Base-by-base conservation (phyloP, 2,888 invertebrate genomes). In the Bellardia bayeri region DNA sequence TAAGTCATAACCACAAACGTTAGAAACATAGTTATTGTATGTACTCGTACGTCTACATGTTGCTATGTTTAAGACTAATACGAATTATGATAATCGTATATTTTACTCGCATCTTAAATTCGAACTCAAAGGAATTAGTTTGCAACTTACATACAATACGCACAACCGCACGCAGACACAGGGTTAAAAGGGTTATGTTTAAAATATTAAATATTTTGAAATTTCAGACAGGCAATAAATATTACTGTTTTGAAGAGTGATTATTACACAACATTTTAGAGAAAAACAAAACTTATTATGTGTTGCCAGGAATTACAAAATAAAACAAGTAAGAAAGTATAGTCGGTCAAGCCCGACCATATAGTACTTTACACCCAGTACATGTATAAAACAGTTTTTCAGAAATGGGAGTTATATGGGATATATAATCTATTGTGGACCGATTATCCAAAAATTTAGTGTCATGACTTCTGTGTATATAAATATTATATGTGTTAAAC, bases 1-100 rank as follows among this genome's bases (percentile, higher is more conserved):
- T 56, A 63, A 45, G 42, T 6, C 40, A 33, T 54, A 64, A 76
- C 64, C 76, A 40, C 76, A 51, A 37, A 51, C 13, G 42, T 56
- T 66, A n/a, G n/a, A 56, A 56, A 66, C 30, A 33, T 37, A 33
- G 13, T 61, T 74, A 33, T 13, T 42, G 13, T 14, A 42, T 58
- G 58, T 45, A 14, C 23, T 23, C 23, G 0, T 23, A 23, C 23
- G 23, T 23, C 23, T 23, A 23, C 23, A 23, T 13, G 9, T 56
- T 4, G 3, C 16, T 2, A 14, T 11, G 72, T 30, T 74, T 54
- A 30, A 54, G 40, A 49, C 37, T 51, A 51, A 51, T 14, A n/a
- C 9, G 30, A 56, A 45, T 56, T 56, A 56, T n/a, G 16, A 30
- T 16, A 40, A 56, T 78, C 30, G 33, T 13, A 14, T 61, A 74